These are phyloP conservation scores for Eumacrocentrus americanus DNA, from an alignment of 2,888 invertebrate species.

Conservation along the genomic window DNA sequence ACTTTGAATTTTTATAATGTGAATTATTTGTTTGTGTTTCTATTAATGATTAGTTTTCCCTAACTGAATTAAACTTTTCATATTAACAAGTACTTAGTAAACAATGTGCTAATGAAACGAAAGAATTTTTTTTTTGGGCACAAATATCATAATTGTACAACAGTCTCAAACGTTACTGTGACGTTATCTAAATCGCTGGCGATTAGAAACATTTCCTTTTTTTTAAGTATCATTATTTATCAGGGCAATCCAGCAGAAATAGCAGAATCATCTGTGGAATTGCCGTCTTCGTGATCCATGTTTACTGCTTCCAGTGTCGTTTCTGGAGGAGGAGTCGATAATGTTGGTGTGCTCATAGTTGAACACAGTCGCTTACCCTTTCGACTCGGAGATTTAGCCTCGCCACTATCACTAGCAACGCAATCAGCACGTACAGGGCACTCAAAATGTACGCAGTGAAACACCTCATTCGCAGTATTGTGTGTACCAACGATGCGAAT, in stretches of 20 bases:
- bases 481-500: slow-evolving; percentile 94
- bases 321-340: slow-evolving; percentile 45
- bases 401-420: slow-evolving; percentile 27
- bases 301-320: slow-evolving; percentile 53
- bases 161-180: no score
- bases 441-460: slow-evolving; percentile 98
- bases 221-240: neutral
- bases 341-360: slow-evolving; percentile 12
- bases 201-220: no score
- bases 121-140: no score
- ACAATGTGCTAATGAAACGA: no score
- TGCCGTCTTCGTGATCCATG: slow-evolving; percentile 49
- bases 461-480: slow-evolving; percentile 98
- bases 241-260: slow-evolving; percentile 37
- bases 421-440: slow-evolving; percentile 76
- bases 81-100: no score
- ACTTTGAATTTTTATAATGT: no score
- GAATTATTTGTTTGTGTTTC: no score
- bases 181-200: no score
- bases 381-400: slow-evolving; percentile 42
- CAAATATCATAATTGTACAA: no score
- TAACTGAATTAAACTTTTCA: no score
- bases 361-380: slow-evolving; percentile 36
- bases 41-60: no score
- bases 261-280: slow-evolving; percentile 38